Evolutionary conservation across 2,797 vertebrate species (phyloP).

Genomic region (Anabas testudineus): DNA sequence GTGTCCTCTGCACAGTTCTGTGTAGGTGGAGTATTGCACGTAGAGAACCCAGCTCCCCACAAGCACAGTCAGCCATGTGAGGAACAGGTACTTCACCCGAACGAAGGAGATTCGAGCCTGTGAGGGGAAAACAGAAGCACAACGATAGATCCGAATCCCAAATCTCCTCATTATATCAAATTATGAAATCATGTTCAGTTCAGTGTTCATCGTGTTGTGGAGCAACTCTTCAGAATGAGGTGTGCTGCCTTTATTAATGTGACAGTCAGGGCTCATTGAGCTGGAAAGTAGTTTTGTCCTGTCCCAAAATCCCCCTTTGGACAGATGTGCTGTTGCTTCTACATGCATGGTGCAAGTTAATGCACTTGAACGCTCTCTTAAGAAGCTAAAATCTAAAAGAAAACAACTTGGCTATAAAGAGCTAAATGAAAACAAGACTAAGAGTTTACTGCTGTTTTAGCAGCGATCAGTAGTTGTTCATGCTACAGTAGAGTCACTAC

Average conservation of each 20-base stretch:
- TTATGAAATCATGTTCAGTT: neutral
- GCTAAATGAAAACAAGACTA: no score
- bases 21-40: conserved; percentile 96
- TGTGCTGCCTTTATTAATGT: neutral
- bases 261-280: conserved; percentile 17
- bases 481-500: no score
- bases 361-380: no score
- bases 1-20: conserved; percentile 96
- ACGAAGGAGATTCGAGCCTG: conserved; percentile 95
- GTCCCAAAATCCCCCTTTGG: neutral
- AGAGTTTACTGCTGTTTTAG: no score
- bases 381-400: no score
- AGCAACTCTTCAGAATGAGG: neutral
- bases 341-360: neutral
- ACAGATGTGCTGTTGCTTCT: conserved; percentile 35
- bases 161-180: neutral
- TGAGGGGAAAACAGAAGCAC: conserved; percentile 5
- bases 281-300: conserved; percentile 18
- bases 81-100: conserved; percentile 97
- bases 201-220: neutral
- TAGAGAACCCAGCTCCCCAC: conserved; percentile 98
- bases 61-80: conserved; percentile 97
- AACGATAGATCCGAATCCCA: neutral
- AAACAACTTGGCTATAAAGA: no score
- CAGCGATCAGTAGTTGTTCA: no score